phyloP scores from a whole-genome alignment of 1,140 invertebrate genomes.

The Megalonaias nervosa region DNA sequence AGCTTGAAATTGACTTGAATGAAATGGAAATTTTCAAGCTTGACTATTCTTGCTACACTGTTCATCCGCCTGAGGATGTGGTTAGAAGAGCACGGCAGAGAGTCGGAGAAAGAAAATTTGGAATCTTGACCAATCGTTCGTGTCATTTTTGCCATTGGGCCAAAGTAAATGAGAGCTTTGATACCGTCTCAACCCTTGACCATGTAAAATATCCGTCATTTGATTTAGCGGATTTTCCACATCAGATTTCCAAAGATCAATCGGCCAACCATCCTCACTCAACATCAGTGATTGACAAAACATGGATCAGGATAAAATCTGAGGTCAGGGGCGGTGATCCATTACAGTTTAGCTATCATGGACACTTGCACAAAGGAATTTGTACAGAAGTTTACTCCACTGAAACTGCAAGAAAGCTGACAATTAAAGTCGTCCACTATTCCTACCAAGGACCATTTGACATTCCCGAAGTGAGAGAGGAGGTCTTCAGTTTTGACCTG shows the following conservation, averaged over 20 bases:
- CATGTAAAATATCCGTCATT: no score
- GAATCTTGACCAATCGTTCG: slow-evolving; percentile 16
- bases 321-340: slow-evolving; percentile 11
- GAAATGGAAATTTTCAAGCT: slow-evolving; percentile 3
- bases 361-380: slow-evolving; percentile 15
- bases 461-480: not conserved
- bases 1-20: slow-evolving; percentile 5
- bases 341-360: slow-evolving; percentile 13
- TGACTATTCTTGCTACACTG: slow-evolving; percentile 13
- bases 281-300: not conserved
- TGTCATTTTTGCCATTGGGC: slow-evolving; percentile 34
- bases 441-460: not conserved
- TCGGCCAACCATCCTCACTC: not conserved
- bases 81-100: slow-evolving; percentile 16
- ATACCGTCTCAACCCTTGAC: no score
- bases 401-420: not conserved
- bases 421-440: slow-evolving; percentile 16
- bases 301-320: slow-evolving; percentile 7
- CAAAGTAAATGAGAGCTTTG: slow-evolving; percentile 14
- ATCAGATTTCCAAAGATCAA: not conserved
- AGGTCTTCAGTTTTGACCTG: slow-evolving; percentile 12
- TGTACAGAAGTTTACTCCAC: slow-evolving; percentile 6
- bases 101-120: slow-evolving; percentile 26
- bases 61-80: slow-evolving; percentile 14
- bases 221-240: no score